Evolutionary conservation across 1,140 invertebrate species (phyloP), one percentile per base, ranked within the genome.

Genomic region (Pectinophora gossypiella): DNA sequence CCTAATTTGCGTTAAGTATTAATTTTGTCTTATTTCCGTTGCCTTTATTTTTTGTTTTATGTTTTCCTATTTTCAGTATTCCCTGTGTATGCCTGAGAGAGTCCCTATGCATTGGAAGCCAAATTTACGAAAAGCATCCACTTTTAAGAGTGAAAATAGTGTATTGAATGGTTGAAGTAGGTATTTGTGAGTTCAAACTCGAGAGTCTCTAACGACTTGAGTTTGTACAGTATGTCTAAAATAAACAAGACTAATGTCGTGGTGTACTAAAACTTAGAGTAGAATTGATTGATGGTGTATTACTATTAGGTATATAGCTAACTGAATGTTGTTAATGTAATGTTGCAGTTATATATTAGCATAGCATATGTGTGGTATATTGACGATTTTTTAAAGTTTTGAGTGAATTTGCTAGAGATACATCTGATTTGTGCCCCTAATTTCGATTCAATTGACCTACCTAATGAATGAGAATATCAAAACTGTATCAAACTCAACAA

Each of bases 11-110:
- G 59, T 55, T 49, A 36, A 36, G 40, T n/a, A n/a, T 55, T 56
- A 18, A 49, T 52, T 48, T 45, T 55, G 51, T 61, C 64, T 65
- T 59, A 56, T 67, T 57, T 76, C 59, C 64, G 47, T 56, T 68
- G 55, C 51, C 72, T 76, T 68, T 81, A 80, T 59, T 65, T n/a
- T n/a, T 76, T 79, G 79, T 84, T 76, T 86, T 89, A 87, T 86
- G 76, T 83, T 79, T 82, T 80, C 65, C 56, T 59, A 76, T 81
- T 90, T 88, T 78, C 81, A 88, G 85, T 88, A 82, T 73, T 86
- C 83, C 75, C 73, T 89, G 76, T 88, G 79, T 88, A 89, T 89
- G 87, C 87, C 87, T 61, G 81, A 86, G 65, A 87, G 87, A 86
- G 85, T 89, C 63, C 76, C 77, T 66, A 86, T 88, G 81, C 72